These are phyloP conservation scores for Eurytoma adleriae DNA, from an alignment of 2,888 invertebrate genomes.

Conservation along the genomic window DNA sequence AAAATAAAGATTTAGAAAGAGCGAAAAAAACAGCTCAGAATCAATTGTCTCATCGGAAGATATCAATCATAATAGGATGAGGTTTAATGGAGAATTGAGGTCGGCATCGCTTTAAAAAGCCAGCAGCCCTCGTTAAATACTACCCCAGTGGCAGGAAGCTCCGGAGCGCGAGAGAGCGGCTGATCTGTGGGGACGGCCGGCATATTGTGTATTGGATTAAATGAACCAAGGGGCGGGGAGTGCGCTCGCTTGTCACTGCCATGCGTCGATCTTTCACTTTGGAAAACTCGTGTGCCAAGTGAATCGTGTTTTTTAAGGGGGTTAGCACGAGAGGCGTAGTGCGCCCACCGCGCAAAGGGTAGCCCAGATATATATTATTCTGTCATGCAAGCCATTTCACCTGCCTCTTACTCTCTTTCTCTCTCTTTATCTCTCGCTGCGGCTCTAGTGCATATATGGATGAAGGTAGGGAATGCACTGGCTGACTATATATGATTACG, in stretches of 20 bases:
- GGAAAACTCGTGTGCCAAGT: constrained; percentile 73
- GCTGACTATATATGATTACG: not conserved
- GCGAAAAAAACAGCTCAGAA: not conserved
- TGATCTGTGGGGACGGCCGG: constrained; percentile 60
- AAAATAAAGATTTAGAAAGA: not conserved
- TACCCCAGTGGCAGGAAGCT: not conserved
- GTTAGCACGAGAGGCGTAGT: not conserved
- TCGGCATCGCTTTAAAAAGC: constrained; percentile 73
- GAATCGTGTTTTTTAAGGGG: constrained; percentile 69
- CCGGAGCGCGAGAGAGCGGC: not conserved
- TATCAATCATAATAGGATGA: constrained; percentile 74
- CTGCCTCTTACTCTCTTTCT: constrained; percentile 61
- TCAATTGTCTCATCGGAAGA: constrained; percentile 4
- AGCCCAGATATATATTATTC: constrained; percentile 62
- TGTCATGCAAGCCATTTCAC: constrained; percentile 70
- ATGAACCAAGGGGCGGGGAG: constrained; percentile 67
- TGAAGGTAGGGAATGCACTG: not conserved
- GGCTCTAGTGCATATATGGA: not conserved
- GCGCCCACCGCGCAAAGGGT: not conserved
- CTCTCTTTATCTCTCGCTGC: not conserved
- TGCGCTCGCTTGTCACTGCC: not conserved
- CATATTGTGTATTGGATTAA: constrained; percentile 75
- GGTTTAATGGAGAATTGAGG: constrained; percentile 73
- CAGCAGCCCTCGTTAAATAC: constrained; percentile 68
- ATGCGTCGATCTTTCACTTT: constrained; percentile 10